Evolutionary conservation across 2,888 invertebrate genomes (phyloP).

Genomic region (Pheosia gnoma): DNA sequence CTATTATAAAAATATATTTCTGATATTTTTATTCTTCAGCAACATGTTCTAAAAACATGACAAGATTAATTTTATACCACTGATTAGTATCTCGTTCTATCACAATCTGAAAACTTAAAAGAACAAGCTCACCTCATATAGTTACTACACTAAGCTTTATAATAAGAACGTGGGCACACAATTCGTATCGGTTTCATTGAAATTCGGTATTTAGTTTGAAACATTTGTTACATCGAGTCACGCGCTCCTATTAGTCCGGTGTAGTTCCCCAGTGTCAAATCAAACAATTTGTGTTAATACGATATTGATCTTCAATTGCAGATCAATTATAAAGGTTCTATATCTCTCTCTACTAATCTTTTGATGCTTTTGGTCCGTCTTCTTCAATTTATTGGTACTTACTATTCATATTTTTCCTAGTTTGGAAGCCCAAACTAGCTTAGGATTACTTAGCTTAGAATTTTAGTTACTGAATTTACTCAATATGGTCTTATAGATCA

Average conservation of each 20-base stretch:
- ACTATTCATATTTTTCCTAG: no score
- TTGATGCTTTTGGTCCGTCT: not conserved
- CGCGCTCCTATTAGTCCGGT: conserved; percentile 4
- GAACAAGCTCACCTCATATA: not conserved
- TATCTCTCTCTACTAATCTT: not conserved
- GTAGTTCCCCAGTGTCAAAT: not conserved
- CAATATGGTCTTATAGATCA: no score
- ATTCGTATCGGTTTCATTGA: conserved; percentile 20
- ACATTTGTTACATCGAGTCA: conserved; percentile 20
- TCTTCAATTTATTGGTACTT: not conserved
- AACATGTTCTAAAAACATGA: not conserved
- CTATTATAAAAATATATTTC: not conserved
- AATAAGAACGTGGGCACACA: conserved; percentile 19
- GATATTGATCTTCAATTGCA: not conserved
- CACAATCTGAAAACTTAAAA: not conserved
- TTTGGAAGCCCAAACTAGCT: no score
- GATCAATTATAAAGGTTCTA: not conserved
- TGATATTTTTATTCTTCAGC: not conserved
- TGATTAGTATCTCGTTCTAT: no score
- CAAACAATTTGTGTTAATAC: not conserved
- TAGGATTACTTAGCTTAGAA: no score
- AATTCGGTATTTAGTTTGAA: conserved; percentile 26
- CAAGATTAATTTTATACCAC: no score
- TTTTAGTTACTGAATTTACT: no score
- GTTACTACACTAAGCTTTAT: conserved; percentile 22